Evolutionary conservation across 2,888 invertebrate genomes (phyloP).

Genomic region (Clepsis dumicolana): DNA sequence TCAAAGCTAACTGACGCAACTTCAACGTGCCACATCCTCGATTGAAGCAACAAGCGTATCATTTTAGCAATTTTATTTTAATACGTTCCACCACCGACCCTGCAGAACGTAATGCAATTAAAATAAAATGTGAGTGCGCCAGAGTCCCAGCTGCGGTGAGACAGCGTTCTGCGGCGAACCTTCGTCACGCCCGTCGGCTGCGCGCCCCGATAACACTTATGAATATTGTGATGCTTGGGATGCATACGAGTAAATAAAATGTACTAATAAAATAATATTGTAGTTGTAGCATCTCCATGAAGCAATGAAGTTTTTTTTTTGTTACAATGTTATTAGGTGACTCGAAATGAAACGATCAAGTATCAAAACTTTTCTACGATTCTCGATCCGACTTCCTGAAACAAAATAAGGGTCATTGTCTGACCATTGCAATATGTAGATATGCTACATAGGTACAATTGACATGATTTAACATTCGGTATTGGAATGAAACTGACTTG

Average conservation of each 20-base stretch:
- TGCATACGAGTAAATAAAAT: conserved; percentile 34
- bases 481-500: too few species aligned
- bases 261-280: not conserved
- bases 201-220: conserved; percentile 43
- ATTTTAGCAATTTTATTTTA: conserved; percentile 47
- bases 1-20: not conserved
- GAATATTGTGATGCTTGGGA: conserved; percentile 23
- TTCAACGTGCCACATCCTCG: not conserved
- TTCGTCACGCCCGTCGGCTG: conserved; percentile 58
- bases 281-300: too few species aligned
- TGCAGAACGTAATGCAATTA: conserved; percentile 56
- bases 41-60: not conserved
- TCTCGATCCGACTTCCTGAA: too few species aligned
- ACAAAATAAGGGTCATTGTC: too few species aligned
- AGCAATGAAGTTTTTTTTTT: too few species aligned
- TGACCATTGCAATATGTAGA: too few species aligned
- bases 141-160: conserved; percentile 56
- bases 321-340: too few species aligned
- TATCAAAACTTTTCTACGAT: too few species aligned
- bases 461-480: too few species aligned
- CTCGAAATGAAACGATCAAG: too few species aligned
- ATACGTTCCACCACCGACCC: conserved; percentile 44
- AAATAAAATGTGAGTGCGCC: conserved; percentile 57
- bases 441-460: too few species aligned
- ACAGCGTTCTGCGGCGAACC: conserved; percentile 61